Conservation (phyloP, 2,797 vertebrate genomes). For the Heliangelus exortis region DNA sequence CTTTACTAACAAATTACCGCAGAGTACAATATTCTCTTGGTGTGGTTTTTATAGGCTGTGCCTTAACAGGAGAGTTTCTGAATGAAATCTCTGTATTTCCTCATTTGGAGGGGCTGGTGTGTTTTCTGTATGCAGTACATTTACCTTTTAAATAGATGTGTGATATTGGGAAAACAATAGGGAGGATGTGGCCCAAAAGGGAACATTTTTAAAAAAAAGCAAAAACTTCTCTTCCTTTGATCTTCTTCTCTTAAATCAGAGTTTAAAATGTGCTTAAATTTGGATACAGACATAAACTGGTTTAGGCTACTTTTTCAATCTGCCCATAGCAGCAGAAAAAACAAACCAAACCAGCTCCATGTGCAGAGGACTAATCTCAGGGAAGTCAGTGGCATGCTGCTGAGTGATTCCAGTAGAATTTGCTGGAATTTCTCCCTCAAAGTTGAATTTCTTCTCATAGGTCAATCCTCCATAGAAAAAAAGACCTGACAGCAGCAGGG, state of each 20-base stretch:
- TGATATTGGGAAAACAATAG: neutral
- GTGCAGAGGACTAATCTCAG: neutral
- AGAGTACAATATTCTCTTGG: slow-evolving; percentile 21
- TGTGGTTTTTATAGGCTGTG: slow-evolving; percentile 51
- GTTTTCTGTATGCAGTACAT: neutral
- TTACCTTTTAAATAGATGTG: slow-evolving; percentile 2
- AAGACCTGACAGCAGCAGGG: neutral
- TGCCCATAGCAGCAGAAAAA: neutral
- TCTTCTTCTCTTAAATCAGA: neutral
- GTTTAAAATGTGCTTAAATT: neutral
- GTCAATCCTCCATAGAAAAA: neutral
- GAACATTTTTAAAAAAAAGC: neutral
- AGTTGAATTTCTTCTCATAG: neutral
- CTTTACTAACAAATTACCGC: slow-evolving; percentile 43
- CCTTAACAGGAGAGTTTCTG: slow-evolving; percentile 29
- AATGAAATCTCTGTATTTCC: slow-evolving; percentile 10
- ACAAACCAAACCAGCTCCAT: neutral
- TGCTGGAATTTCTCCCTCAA: neutral
- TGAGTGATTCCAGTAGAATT: neutral
- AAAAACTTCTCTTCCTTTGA: neutral
- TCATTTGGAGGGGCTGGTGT: neutral
- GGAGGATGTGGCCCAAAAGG: neutral
- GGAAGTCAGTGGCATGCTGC: neutral
- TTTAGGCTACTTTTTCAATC: neutral
- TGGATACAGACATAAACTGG: neutral